Percentiles rank a stretch among this genome's conserved stretches.
phyloP scores from a whole-genome alignment of 1,140 invertebrate genomes.

The Drosophila leontia region DNA sequence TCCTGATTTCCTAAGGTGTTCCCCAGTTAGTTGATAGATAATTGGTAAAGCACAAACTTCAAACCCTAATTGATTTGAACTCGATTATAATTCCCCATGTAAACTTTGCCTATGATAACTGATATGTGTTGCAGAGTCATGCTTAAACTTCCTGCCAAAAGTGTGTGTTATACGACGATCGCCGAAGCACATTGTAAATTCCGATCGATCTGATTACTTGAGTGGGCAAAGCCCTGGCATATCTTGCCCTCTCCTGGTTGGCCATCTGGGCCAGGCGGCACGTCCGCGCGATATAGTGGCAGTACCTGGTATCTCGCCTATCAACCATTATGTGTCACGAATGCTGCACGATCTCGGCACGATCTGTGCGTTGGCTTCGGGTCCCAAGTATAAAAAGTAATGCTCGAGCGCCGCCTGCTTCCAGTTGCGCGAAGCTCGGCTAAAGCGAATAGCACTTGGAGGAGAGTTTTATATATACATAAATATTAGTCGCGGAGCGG shows the following conservation, averaged over 20 bases:
- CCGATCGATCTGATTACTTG: slow-evolving; percentile 13
- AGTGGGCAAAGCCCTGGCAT: slow-evolving; percentile 13
- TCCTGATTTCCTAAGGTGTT: not conserved
- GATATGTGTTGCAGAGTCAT: slow-evolving; percentile 3
- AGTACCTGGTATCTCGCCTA: slow-evolving; percentile 24
- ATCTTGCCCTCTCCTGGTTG: slow-evolving; percentile 15
- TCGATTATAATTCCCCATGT: not conserved
- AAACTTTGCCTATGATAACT: not conserved
- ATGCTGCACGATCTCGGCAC: slow-evolving; percentile 93
- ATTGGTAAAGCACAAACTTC: not conserved
- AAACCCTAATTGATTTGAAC: not conserved
- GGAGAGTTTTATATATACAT: not conserved
- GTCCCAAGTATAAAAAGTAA: slow-evolving; percentile 68
- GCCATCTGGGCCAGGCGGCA: slow-evolving; percentile 7
- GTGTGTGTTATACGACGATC: not conserved
- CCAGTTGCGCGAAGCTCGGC: slow-evolving; percentile 65
- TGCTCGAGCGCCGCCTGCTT: slow-evolving; percentile 33
- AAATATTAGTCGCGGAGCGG: slow-evolving; percentile 1
- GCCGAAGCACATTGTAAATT: slow-evolving; percentile 27
- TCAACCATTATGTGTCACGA: slow-evolving; percentile 31
- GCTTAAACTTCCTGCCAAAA: slow-evolving; percentile 12
- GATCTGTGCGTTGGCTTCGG: slow-evolving; percentile 86
- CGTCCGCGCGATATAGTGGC: slow-evolving; percentile 19
- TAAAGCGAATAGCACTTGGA: slow-evolving; percentile 33
- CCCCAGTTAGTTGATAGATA: not conserved